phyloP scores from a whole-genome alignment of 2,797 vertebrate species.

The Microtus californicus region DNA sequence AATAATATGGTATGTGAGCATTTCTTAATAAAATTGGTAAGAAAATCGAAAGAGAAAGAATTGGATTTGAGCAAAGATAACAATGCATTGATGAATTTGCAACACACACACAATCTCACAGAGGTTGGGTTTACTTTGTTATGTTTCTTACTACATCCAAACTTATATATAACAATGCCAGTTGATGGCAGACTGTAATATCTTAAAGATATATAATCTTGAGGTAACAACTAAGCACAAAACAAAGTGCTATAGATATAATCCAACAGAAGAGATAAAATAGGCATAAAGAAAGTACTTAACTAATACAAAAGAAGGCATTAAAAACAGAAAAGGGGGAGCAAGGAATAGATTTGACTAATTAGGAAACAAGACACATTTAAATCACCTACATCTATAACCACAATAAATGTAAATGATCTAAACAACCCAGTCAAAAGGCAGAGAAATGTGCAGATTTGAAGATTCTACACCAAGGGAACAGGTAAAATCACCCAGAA shows the following conservation, averaged over 20 bases:
- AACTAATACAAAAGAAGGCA: background rate
- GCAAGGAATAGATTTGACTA: background rate
- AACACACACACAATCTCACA: background rate
- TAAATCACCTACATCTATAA: background rate
- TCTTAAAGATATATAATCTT: background rate
- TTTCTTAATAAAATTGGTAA: constrained; percentile 33
- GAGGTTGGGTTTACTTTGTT: background rate
- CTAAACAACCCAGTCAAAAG: background rate
- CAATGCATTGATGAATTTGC: background rate
- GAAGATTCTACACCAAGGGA: background rate
- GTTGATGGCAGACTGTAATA: background rate
- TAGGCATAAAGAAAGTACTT: background rate
- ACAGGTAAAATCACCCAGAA: background rate
- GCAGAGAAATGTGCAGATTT: constrained; percentile 10
- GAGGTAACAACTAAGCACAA: constrained; percentile 37
- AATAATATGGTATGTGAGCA: background rate
- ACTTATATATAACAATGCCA: background rate
- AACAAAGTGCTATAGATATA: background rate
- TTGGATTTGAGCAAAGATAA: background rate
- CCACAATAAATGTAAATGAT: constrained; percentile 20
- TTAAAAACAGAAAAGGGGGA: background rate
- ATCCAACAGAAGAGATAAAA: background rate
- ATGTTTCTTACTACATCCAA: background rate
- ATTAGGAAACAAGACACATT: background rate
- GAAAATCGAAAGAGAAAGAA: background rate